phyloP scores from a whole-genome alignment of 2,888 invertebrate species.

The Hyppa rectilinea region DNA sequence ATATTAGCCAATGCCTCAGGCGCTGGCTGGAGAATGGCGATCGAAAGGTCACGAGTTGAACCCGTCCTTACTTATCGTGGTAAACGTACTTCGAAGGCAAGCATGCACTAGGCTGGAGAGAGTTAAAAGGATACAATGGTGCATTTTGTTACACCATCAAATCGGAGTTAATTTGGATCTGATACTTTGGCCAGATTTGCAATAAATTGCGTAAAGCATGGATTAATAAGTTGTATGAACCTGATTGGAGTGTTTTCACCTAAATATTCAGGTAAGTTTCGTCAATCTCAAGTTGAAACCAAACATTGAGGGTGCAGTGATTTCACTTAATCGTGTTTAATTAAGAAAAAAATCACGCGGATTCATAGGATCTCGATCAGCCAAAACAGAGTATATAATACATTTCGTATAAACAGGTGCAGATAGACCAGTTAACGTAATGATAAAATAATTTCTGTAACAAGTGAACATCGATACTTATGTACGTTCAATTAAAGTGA shows the following conservation, averaged over 20 bases:
- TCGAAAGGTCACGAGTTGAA: slow-evolving; percentile 52
- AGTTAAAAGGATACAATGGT: slow-evolving; percentile 11
- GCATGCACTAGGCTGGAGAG: slow-evolving; percentile 17
- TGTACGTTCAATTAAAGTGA: background rate
- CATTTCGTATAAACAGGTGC: background rate
- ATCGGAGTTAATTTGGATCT: background rate
- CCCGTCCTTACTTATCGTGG: slow-evolving; percentile 35
- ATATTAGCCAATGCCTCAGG: slow-evolving; percentile 37
- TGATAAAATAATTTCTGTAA: background rate
- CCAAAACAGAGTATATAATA: background rate
- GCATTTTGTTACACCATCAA: background rate
- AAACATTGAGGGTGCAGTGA: too few species aligned
- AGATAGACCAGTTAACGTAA: background rate
- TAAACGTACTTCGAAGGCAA: slow-evolving; percentile 27
- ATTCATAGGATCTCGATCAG: background rate
- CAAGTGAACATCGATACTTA: slow-evolving; percentile 4
- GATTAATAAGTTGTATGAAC: background rate
- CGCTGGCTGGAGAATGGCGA: slow-evolving; percentile 49
- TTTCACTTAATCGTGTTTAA: too few species aligned
- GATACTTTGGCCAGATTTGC: background rate
- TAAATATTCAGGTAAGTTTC: background rate
- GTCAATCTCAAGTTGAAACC: too few species aligned
- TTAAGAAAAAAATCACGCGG: background rate
- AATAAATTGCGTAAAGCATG: background rate
- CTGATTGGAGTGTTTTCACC: background rate